Base-by-base conservation (phyloP, 2,113 vertebrate genomes). In the Felis catus region DNA sequence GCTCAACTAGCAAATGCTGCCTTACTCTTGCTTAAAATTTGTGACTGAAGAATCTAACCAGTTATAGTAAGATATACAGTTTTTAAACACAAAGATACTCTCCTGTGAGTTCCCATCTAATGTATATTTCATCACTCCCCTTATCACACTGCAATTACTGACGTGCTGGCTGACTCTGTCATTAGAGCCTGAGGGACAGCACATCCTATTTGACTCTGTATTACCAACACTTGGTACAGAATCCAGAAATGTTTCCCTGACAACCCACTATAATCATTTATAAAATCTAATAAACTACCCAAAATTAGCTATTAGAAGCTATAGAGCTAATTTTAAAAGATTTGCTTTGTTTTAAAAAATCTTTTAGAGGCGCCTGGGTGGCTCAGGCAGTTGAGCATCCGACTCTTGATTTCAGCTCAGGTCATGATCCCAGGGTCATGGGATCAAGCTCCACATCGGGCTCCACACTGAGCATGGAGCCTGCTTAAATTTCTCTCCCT, bases 241-340 rank as follows among this genome's bases (percentile, higher is more conserved):
- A 90, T 81, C 33, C 51, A 97, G 27, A 90, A 65, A 93, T 71
- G n/a, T 68, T 51, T 84, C 39, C 39, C 65, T 86, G 48, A 96
- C 16, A 11, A 91, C 7, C 33, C 66, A 93, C 70, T 94, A 91
- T 55, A 78, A 86, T 73, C 21, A 81, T 71, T 76, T 95, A 41
- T 48, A 95, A 94, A 92, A 91, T 61, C 65, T 79, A 96, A 93
- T 21, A 92, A 96, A 81, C 63, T 39, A 88, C 41, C 36, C 14
- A 58, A 89, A 97, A 90, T 78, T 70, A 94, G 74, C 55, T 95
- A 78, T 51, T 94, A 87, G 92, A 97, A 97, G 51, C 18, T 89
- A 16, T 33, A 68, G 5, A 94, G 51, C 9, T 95, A 65, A 92
- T 94, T 89, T 85, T 11, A 76, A 76, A 98, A 89, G 29, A 70